Base-by-base conservation (phyloP, 2,113 vertebrate genomes). In the Acanthisitta chloris region DNA sequence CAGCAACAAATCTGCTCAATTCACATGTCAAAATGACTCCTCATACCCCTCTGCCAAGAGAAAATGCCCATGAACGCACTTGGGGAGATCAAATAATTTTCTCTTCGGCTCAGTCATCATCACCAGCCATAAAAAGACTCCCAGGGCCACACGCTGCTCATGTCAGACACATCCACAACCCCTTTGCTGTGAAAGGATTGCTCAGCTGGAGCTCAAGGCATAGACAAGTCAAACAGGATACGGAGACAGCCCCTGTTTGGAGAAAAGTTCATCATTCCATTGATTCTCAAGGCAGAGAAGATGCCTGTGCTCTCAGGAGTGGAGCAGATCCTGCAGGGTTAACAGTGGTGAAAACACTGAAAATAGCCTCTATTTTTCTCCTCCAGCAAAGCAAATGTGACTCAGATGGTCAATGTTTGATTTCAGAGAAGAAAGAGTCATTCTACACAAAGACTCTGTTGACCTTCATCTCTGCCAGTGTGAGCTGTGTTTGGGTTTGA, bases 1-100 rank as follows among this genome's bases (percentile, higher is more conserved):
- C 90, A 96, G 94, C 70, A 79, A 48, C 69, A 89, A 84, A 84
- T 67, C 54, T 81, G 69, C 46, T 89, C 94, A 36, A 62, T 31
- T 92, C 61, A 36, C 43, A 19, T 49, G n/a, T 52, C 76, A 49
- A 70, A 86, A 66, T 4, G 20, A 77, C 24, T 90, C 71, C 64
- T 79, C 36, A 9, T 29, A n/a, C 5, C 12, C 36, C 28, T 66
- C 45, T 64, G 86, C 76, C 80, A 58, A n/a, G 54, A 36, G 78
- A 67, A 95, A 79, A 89, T 28, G 55, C 18, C 54, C 82, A 38
- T 34, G 42, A 93, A 88, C 2, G 31, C 55, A 38, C 59, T 1
- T 48, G 8, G 34, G 55, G 71, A 78, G 42, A 58, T 66, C 14
- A 80, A 80, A 77, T 81, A 0, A 52, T 65, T 66, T 76, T 90